Evolutionary conservation across 2,888 invertebrate genomes (phyloP), one percentile per base, ranked within the genome.

Genomic region (Fabriciana adippe): DNA sequence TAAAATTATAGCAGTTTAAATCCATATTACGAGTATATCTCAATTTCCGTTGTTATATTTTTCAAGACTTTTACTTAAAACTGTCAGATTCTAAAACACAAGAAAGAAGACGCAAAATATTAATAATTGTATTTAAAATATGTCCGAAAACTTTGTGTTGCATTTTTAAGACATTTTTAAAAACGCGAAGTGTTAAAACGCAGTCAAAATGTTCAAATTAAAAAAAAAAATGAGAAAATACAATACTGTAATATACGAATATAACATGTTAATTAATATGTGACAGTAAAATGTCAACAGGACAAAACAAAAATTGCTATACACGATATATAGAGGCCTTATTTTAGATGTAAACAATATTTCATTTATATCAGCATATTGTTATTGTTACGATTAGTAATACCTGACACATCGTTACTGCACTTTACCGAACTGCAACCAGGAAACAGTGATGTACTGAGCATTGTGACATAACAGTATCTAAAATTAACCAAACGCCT

Each of bases 401-500:
- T 59, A 65, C 53, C 65, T 65, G 65, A 59, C 59, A 59, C 59
- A 65, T 65, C 53, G 45, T 59, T 59, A 61, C 31, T 61, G 51
- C 51, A 56, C 50, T 62, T 54, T 62, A 66, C 57, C 56, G 50
- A 67, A 64, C 64, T 67, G 65, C 74, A 68, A 74, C 75, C 73
- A 72, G 75, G 75, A 75, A 75, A 73, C 72, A 61, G 63, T 69
- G 55, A 31, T 51, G 64, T 67, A 51, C 54, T 56, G 16, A 64
- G 72, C 74, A 76, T 72, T 74, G 75, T 91, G 90, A 90, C 90
- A 90, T 90, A 90, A 90, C 86, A 76, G 80, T 78, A 71, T 81
- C 85, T 91, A 91, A 85, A 87, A 84, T 89, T 91, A 90, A 81
- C 84, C 82, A 80, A 85, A 84, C 77, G 81, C 75, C 78, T 82